Evolutionary conservation across 2,113 vertebrate species (phyloP), one percentile per base, ranked within the genome.

Genomic region (Osmerus eperlanus): DNA sequence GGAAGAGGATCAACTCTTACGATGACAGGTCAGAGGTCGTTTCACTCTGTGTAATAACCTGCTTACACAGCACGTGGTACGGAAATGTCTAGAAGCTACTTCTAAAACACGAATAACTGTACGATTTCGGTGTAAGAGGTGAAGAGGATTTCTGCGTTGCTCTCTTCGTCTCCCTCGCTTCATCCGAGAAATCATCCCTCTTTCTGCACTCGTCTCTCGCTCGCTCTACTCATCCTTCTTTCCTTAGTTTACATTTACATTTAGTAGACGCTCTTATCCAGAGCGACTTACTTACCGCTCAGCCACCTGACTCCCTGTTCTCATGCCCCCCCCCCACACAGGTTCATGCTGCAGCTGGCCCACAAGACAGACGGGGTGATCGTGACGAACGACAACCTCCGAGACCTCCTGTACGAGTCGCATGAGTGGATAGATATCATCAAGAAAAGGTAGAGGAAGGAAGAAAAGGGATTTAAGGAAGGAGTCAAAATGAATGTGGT

Each of bases 311-410:
- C 21, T 21, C 21, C 21, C 21, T 21, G 21, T 21, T 15, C 15
- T 63, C n/a, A 61, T 29, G 2, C 1, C 4, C 6, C 3, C 4
- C 23, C 14, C 55, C 19, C 9, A n/a, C 25, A 3, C 86, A 96
- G 95, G 81, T 87, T 95, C 1, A 95, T 97, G 91, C 89, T 97
- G 62, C 90, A 93, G 71, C 84, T 90, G 15, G 95, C 95, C 0
- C 90, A 95, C 77, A 86, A 91, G 82, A 94, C 90, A 0, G 81
- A 91, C 0, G 95, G 95, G 1, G 93, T 96, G 63, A 96, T 97
- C 4, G 94, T 97, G 52, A 95, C 94, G 0, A 97, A 97, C 0
- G 95, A 97, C 84, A 94, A 95, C 77, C 90, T 97, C 83, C 90
- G 94, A 79, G 95, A 97, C 80, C 91, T 97, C n/a, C 87, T 88